A percentile compares a stretch with the other conserved stretches of the same genome.
phyloP scores from a whole-genome alignment of 1,140 invertebrate species.

The Sipha flava region DNA sequence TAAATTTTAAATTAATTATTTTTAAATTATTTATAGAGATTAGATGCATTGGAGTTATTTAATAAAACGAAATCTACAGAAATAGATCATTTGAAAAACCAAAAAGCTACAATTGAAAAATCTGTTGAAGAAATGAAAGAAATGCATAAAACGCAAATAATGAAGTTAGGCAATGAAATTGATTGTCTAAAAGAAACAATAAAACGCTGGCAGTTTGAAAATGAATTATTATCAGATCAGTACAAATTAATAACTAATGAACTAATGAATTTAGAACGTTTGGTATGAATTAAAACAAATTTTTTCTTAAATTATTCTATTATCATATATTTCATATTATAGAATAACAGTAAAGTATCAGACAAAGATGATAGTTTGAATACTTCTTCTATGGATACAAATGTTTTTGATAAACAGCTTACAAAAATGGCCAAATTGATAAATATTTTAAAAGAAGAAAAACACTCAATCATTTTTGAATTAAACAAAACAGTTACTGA shows the following conservation, averaged over 20 bases:
- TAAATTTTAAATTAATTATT: neutral
- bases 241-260: slow-evolving; percentile 8
- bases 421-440: slow-evolving; percentile 12
- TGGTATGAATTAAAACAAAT: neutral
- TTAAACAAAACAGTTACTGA: neutral
- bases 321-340: neutral
- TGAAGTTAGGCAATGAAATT: neutral
- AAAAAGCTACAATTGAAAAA: neutral
- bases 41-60: slow-evolving; percentile 16
- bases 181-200: slow-evolving; percentile 1
- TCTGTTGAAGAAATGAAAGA: slow-evolving; percentile 7
- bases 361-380: slow-evolving; percentile 18
- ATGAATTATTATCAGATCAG: slow-evolving; percentile 19
- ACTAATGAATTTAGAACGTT: neutral
- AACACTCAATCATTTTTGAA: slow-evolving; percentile 2
- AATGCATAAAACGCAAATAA: neutral
- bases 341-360: slow-evolving; percentile 12
- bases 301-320: neutral
- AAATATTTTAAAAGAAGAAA: slow-evolving; percentile 27
- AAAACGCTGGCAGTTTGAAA: slow-evolving; percentile 27
- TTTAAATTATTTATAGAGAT: neutral
- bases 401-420: neutral
- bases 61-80: slow-evolving; percentile 16
- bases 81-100: slow-evolving; percentile 28
- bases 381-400: neutral